Evolutionary conservation across 1,140 invertebrate genomes (phyloP).

Genomic region (Eulimnadia texana): DNA sequence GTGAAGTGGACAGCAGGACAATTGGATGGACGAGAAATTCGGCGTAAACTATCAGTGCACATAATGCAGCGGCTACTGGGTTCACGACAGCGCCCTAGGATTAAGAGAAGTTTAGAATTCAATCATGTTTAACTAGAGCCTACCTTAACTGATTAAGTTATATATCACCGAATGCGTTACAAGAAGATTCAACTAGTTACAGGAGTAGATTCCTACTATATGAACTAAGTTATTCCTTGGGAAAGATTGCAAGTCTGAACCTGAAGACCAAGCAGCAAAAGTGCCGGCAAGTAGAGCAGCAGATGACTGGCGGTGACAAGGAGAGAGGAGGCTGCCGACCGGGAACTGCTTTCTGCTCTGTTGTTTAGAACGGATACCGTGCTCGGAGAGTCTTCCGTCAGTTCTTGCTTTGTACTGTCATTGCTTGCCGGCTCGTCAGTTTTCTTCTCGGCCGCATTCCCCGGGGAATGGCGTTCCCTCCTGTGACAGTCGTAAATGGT

Average conservation of each 20-base stretch:
- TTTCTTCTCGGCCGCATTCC: neutral
- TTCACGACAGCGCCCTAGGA: constrained; percentile 20
- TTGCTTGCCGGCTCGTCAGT: neutral
- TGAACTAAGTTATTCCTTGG: neutral
- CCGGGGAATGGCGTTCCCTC: constrained; percentile 5
- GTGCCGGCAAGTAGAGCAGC: constrained; percentile 22
- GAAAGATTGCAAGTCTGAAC: neutral
- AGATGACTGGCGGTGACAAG: constrained; percentile 24
- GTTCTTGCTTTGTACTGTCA: neutral
- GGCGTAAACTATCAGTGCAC: constrained; percentile 25
- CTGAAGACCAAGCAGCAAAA: constrained; percentile 25
- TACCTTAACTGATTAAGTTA: neutral
- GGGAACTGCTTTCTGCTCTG: constrained; percentile 17
- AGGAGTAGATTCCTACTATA: constrained; percentile 16
- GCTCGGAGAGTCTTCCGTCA: neutral
- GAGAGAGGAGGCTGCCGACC: constrained; percentile 23
- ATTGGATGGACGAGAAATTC: constrained; percentile 27
- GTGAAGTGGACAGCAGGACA: constrained; percentile 23
- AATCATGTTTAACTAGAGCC: neutral
- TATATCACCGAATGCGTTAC: too few relatives aligned
- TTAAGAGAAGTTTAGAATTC: neutral
- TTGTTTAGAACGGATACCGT: neutral
- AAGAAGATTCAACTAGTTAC: neutral
- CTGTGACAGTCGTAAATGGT: too few relatives aligned
- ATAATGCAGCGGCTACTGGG: constrained; percentile 23